Evolutionary conservation across 2,113 vertebrate species (phyloP), one percentile per base, ranked within the genome.

Genomic region (Larimichthys polyactis): DNA sequence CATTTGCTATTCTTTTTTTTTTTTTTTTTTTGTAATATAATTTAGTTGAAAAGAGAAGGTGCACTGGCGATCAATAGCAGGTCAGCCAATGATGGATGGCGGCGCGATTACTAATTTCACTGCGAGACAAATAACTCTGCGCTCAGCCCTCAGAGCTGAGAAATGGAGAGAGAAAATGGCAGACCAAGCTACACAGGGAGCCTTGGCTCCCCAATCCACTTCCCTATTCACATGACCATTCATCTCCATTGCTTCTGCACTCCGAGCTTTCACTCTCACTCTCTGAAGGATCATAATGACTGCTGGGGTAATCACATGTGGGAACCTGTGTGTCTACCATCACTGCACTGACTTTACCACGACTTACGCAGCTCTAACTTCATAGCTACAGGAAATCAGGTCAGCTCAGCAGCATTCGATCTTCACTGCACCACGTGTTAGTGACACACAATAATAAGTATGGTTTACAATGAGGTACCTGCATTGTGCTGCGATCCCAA

Each of bases 21-120:
- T 94, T 91, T 62, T 36, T 36, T 36, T 36, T 94, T 91, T 62
- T 14, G 75, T 87, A 88, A 93, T 91, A 94, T 94, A 91, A 95
- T 94, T 94, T 91, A 94, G 93, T 94, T 93, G 92, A 95, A 94
- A 92, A 93, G 88, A 93, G 91, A 93, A 79, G 89, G 91, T 90
- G 85, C 86, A 80, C 83, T 22, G 51, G 83, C 83, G 84, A 96
- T 96, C 94, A 87, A 95, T 95, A 90, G 65, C 89, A 85, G 93
- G 94, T 90, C 93, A 94, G 89, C 80, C 90, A 80, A 83, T 95
- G 95, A 96, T 95, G 93, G 94, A 95, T 95, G 94, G 94, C 55
- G 71, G 89, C 40, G 70, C 81, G 87, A 93, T 94, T 94, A 91
- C 94, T 95, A 95, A 96, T 95, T 96, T 95, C 91, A 92, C 89